Percentiles rank a stretch among this genome's conserved stretches.
phyloP scores from a whole-genome alignment of 2,113 vertebrate species.

The Entomyzon cyanotis region DNA sequence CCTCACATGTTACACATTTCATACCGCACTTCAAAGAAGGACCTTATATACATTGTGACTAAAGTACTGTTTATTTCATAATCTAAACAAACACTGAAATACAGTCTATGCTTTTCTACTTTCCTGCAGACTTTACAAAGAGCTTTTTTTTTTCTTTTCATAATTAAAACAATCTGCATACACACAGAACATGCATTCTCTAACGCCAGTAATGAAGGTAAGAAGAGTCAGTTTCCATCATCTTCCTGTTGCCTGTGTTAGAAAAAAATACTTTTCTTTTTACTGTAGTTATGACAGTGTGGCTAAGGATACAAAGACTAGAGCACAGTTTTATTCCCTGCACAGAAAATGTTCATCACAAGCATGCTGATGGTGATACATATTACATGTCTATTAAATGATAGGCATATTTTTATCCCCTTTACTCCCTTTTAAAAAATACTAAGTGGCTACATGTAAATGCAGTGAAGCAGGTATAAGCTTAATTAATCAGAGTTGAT shows the following conservation, averaged over 20 bases:
- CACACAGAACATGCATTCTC: conserved; percentile 68
- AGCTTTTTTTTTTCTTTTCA: neutral
- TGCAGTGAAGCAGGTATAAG: conserved; percentile 72
- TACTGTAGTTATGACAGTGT: conserved; percentile 66
- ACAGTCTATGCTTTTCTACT: conserved; percentile 68
- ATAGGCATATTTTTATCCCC: conserved; percentile 73
- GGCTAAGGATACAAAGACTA: conserved; percentile 64
- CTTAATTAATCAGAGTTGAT: conserved; percentile 68
- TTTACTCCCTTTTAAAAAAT: conserved; percentile 70
- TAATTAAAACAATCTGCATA: conserved; percentile 67
- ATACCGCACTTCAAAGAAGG: conserved; percentile 59
- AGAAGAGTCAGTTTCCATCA: conserved; percentile 62
- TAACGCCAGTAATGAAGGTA: conserved; percentile 51
- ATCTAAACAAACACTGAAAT: conserved; percentile 71
- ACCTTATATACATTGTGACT: conserved; percentile 58
- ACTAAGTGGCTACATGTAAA: conserved; percentile 75
- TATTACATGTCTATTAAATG: conserved; percentile 75
- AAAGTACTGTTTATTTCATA: conserved; percentile 69
- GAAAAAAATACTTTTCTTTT: conserved; percentile 55
- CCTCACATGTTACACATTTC: conserved; percentile 26
- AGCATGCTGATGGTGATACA: conserved; percentile 78
- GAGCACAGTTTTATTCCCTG: conserved; percentile 61
- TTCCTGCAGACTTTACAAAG: conserved; percentile 66
- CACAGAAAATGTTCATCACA: conserved; percentile 72
- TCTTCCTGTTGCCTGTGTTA: conserved; percentile 62